Base-by-base conservation (phyloP, 2,888 invertebrate species). In the Panzeria rudis region DNA sequence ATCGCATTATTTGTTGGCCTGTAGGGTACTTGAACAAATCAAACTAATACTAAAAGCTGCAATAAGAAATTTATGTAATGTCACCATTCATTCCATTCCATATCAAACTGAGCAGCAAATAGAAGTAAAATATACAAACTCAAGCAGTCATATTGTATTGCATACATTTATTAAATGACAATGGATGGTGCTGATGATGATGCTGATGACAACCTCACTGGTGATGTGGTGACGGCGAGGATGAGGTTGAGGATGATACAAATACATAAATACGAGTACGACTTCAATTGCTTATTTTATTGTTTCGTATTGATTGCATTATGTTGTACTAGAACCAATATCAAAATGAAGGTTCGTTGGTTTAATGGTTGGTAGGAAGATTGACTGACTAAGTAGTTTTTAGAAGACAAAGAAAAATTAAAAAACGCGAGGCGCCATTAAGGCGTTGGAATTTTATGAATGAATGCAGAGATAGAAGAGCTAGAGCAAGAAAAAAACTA, bases 371-470 rank as follows among this genome's bases (percentile, higher is more conserved):
- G 71, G 47, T 52, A 41, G 52, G 29, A 68, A 59, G 32, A 38
- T 54, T 20, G 20, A 50, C 66, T 73, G 73, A 66, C 64, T 66
- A 73, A 73, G 64, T 73, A 13, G 38, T 80, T 73, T 72, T 69
- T 52, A 47, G 56, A 73, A 69, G 47, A 64, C 77, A 83, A 73
- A 66, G 71, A 80, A 61, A 71, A 44, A 59, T 66, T 72, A 66
- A 80, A 76, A 80, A 80, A 72, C 75, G 78, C 78, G 82, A 85
- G 85, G 85, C 85, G 85, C 85, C 85, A 85, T 79, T 79, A 64
- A 78, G 85, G 78, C 82, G 85, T 82, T 85, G 82, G 78, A 71
- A 85, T 85, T 85, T 82, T 78, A 85, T 82, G 78, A 85, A 85
- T 85, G 82, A 85, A 85, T 82, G 73, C 68, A 52, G 64, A 52